These are phyloP conservation scores for Neogobius melanostomus DNA, from an alignment of 2,113 vertebrate genomes.

Conservation along the genomic window DNA sequence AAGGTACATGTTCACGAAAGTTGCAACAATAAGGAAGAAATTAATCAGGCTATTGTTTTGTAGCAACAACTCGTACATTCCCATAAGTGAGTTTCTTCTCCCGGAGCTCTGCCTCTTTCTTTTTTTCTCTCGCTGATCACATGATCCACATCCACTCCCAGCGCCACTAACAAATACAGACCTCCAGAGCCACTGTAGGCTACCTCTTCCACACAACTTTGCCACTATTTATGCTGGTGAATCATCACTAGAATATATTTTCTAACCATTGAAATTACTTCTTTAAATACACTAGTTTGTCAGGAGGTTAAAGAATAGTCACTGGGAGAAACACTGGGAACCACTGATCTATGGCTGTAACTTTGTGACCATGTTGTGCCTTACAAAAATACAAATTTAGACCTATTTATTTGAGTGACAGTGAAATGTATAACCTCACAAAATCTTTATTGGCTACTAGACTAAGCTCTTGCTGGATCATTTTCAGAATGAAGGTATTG, in stretches of 20 bases:
- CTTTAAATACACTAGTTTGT: no score
- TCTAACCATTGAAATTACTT: no score
- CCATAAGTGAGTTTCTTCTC: neutral
- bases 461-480: no score
- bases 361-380: neutral
- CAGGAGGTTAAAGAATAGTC: no score
- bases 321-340: no score
- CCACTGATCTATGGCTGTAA: no score
- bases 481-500: no score
- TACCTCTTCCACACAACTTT: no score
- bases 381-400: neutral
- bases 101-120: slow-evolving; percentile 3
- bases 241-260: no score
- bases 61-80: neutral
- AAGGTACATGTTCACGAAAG: neutral
- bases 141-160: slow-evolving; percentile 62
- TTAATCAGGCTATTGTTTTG: neutral
- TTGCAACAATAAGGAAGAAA: neutral
- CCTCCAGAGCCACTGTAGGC: slow-evolving; percentile 1
- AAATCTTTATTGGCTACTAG: neutral
- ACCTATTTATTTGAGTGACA: neutral
- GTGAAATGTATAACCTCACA: neutral
- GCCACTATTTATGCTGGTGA: no score
- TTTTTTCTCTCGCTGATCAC: slow-evolving; percentile 57
- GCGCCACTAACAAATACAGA: neutral